Evolutionary conservation across 2,888 invertebrate species (phyloP).

Genomic region (Anthoptus insignis): DNA sequence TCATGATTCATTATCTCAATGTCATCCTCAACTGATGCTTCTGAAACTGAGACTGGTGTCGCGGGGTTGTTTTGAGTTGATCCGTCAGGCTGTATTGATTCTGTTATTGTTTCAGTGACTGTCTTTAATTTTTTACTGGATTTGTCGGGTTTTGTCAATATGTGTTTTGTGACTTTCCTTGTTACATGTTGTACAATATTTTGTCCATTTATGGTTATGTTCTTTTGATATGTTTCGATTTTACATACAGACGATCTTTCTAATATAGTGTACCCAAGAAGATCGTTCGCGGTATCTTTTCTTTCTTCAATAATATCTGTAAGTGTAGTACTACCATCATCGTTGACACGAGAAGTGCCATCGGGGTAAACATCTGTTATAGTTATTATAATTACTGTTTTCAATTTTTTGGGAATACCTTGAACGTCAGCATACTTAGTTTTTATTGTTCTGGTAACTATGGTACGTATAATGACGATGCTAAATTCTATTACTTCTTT

Average conservation of each 20-base stretch:
- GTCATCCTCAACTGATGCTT: slow-evolving; percentile 10
- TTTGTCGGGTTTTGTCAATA: neutral
- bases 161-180: slow-evolving; percentile 11
- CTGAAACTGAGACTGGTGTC: neutral
- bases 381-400: slow-evolving; percentile 50
- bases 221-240: slow-evolving; percentile 31
- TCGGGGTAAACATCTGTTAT: slow-evolving; percentile 48
- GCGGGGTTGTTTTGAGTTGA: slow-evolving; percentile 3
- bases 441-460: slow-evolving; percentile 51
- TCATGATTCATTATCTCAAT: slow-evolving; percentile 3
- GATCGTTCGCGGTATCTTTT: slow-evolving; percentile 17
- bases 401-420: slow-evolving; percentile 47
- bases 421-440: slow-evolving; percentile 46
- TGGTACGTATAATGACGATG: slow-evolving; percentile 45
- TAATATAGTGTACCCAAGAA: slow-evolving; percentile 41
- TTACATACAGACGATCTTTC: slow-evolving; percentile 40
- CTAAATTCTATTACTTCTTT: slow-evolving; percentile 45
- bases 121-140: slow-evolving; percentile 7
- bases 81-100: slow-evolving; percentile 16
- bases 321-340: slow-evolving; percentile 46
- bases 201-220: slow-evolving; percentile 31
- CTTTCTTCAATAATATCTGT: slow-evolving; percentile 47
- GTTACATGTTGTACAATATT: slow-evolving; percentile 32
- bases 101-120: slow-evolving; percentile 16
- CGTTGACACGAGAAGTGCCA: slow-evolving; percentile 41